Percentiles rank a stretch among this genome's conserved stretches.
Evolutionary conservation across 2,797 vertebrate species (phyloP).

Genomic region (Lophotriccus pileatus): DNA sequence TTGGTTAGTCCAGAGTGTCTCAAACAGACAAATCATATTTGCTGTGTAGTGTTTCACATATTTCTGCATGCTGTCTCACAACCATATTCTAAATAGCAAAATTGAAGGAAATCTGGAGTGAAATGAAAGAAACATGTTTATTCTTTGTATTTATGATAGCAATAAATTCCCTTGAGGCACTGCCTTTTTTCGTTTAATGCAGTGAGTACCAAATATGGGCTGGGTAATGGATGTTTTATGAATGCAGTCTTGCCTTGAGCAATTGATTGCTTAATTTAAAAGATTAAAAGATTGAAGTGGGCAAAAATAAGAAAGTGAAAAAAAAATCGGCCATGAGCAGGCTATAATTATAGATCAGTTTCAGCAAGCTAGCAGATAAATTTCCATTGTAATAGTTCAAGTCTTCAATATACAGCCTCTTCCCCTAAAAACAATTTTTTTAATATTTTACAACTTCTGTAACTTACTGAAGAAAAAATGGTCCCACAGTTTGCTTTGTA

Average conservation of each 20-base stretch:
- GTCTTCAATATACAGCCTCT: neutral
- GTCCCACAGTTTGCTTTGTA: neutral
- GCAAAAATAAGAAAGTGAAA: neutral
- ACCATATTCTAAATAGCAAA: neutral
- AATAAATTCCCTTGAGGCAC: conserved; percentile 2
- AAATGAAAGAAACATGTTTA: conserved; percentile 16
- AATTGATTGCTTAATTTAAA: conserved; percentile 5
- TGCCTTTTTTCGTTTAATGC: neutral
- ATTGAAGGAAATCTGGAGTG: neutral
- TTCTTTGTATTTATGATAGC: neutral
- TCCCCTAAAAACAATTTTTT: neutral
- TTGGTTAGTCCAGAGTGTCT: neutral
- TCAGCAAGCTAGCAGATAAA: neutral
- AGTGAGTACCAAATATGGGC: neutral
- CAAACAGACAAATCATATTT: neutral
- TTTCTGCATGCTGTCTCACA: neutral
- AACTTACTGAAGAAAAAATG: neutral
- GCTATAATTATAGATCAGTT: neutral
- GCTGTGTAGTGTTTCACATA: neutral
- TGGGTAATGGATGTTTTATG: conserved; percentile 21
- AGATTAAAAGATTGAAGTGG: neutral
- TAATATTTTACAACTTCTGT: neutral
- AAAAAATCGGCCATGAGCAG: neutral
- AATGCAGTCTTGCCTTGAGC: conserved; percentile 1
- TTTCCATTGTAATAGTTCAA: neutral